Evolutionary conservation across 2,888 invertebrate species (phyloP).

Genomic region (Andrena bicolor): DNA sequence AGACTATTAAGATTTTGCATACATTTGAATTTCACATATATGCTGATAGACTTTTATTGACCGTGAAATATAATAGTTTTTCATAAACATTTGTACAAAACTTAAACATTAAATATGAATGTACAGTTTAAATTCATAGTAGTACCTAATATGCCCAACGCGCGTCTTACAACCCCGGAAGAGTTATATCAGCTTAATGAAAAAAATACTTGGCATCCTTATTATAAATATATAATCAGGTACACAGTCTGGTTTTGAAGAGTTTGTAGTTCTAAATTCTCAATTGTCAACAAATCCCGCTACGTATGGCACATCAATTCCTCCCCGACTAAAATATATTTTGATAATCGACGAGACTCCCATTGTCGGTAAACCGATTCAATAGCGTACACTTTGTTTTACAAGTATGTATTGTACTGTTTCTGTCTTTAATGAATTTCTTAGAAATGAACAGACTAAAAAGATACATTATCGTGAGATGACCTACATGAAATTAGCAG

Average conservation of each 20-base stretch:
- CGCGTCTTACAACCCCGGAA: slow-evolving; percentile 27
- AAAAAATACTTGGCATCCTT: slow-evolving; percentile 68
- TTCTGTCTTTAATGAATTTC: background rate
- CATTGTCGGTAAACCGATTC: slow-evolving; percentile 7
- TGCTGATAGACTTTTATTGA: slow-evolving; percentile 46
- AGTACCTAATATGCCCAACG: slow-evolving; percentile 31
- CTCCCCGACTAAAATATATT: slow-evolving; percentile 46
- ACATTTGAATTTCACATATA: slow-evolving; percentile 45
- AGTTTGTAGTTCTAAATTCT: slow-evolving; percentile 49
- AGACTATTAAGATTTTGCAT: slow-evolving; percentile 44
- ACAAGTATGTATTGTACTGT: slow-evolving; percentile 26
- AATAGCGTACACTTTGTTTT: slow-evolving; percentile 21
- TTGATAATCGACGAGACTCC: slow-evolving; percentile 25
- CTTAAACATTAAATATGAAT: slow-evolving; percentile 64
- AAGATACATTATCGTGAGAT: slow-evolving; percentile 59
- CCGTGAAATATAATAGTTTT: slow-evolving; percentile 62
- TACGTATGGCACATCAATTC: slow-evolving; percentile 70
- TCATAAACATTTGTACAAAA: slow-evolving; percentile 71
- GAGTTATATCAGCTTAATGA: slow-evolving; percentile 43
- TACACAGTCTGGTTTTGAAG: slow-evolving; percentile 63
- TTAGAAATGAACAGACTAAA: slow-evolving; percentile 39
- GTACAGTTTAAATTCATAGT: slow-evolving; percentile 56
- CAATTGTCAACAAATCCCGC: slow-evolving; percentile 53
- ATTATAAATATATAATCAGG: slow-evolving; percentile 69
- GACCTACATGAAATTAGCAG: slow-evolving; percentile 76